Percentiles rank a stretch among this genome's conserved stretches.
Conservation (phyloP, 2,888 invertebrate genomes). For the Acrocera orbiculus region DNA sequence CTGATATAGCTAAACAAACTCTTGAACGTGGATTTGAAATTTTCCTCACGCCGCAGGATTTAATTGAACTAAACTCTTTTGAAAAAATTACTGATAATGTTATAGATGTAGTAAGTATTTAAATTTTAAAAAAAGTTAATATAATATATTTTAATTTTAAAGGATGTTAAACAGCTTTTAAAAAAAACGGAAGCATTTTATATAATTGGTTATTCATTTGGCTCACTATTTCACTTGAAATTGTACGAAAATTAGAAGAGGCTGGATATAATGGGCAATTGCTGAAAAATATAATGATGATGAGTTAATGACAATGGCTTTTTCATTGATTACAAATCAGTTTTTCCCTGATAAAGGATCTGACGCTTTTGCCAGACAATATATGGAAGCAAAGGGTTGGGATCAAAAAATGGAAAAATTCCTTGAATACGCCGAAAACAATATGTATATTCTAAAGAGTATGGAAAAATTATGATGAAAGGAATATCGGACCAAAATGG, state of each 20-base stretch:
- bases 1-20: conserved; percentile 69
- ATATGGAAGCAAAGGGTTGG: conserved; percentile 36
- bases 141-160: conserved; percentile 13
- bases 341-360: conserved; percentile 25
- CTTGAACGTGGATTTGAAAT: conserved; percentile 79
- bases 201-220: conserved; percentile 79
- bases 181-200: conserved; percentile 44
- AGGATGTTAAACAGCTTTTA: conserved; percentile 43
- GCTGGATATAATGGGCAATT: conserved; percentile 44
- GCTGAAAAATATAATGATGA: conserved; percentile 27
- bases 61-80: conserved; percentile 27
- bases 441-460: conserved; percentile 26
- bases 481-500: conserved; percentile 37
- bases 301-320: conserved; percentile 21
- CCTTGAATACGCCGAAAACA: conserved; percentile 31
- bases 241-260: conserved; percentile 52
- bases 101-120: conserved; percentile 19
- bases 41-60: conserved; percentile 68
- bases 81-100: conserved; percentile 19
- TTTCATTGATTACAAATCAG: conserved; percentile 19
- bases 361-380: conserved; percentile 24
- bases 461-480: conserved; percentile 27
- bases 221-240: conserved; percentile 54
- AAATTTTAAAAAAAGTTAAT: background rate
- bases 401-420: conserved; percentile 39